These are phyloP conservation scores for Mythimna albipuncta DNA, from an alignment of 2,888 invertebrate genomes.

Conservation along the genomic window DNA sequence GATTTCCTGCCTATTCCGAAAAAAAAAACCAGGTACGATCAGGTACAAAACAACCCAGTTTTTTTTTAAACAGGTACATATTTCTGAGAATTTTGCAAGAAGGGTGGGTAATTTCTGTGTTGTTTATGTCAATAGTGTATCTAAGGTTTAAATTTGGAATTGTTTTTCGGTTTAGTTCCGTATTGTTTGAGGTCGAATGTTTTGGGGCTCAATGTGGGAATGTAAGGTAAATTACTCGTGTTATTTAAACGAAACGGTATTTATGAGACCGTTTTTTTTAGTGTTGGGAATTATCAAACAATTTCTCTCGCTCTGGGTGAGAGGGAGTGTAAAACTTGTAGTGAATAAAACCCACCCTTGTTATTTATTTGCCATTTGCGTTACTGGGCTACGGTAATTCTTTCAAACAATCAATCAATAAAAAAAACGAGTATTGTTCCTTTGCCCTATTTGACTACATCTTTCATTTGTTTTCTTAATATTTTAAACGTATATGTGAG, in stretches of 20 bases:
- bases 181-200: conserved; percentile 27
- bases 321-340: too few relatives aligned
- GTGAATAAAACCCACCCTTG: too few relatives aligned
- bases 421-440: too few relatives aligned
- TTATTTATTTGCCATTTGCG: too few relatives aligned
- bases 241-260: conserved; percentile 17
- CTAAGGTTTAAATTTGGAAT: conserved; percentile 64
- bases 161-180: conserved; percentile 22
- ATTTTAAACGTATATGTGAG: too few relatives aligned
- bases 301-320: too few relatives aligned
- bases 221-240: conserved; percentile 29
- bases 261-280: background rate
- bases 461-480: too few relatives aligned
- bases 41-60: conserved; percentile 74
- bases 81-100: conserved; percentile 67
- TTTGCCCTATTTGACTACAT: too few relatives aligned
- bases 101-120: conserved; percentile 58
- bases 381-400: too few relatives aligned
- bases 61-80: conserved; percentile 75
- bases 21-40: conserved; percentile 67
- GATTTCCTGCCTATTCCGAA: conserved; percentile 81
- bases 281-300: too few relatives aligned
- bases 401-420: too few relatives aligned
- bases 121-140: conserved; percentile 61
- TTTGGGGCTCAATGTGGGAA: conserved; percentile 17